These are phyloP conservation scores for Meghimatium bilineatum DNA, from an alignment of 2,888 invertebrate genomes.

Conservation along the genomic window DNA sequence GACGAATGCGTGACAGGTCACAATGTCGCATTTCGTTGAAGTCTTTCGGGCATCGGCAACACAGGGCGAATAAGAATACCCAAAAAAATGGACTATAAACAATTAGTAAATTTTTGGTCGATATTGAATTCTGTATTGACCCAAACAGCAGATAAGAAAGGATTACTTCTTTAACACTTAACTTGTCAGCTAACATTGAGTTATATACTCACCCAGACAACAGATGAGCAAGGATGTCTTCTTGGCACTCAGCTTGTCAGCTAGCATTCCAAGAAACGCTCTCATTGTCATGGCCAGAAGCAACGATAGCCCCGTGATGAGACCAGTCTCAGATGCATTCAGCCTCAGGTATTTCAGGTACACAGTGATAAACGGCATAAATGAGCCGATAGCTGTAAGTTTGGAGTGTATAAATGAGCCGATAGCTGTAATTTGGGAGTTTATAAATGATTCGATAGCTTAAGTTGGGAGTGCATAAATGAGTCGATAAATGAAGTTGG, in stretches of 20 bases:
- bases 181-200: too few species aligned
- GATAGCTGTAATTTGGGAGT: slow-evolving; percentile 39
- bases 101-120: not conserved
- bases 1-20: too few species aligned
- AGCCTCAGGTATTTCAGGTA: slow-evolving; percentile 51
- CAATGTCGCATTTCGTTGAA: too few species aligned
- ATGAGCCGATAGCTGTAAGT: slow-evolving; percentile 48
- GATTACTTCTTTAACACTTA: not conserved
- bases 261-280: slow-evolving; percentile 49
- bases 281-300: slow-evolving; percentile 44
- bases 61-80: too few species aligned
- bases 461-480: not conserved
- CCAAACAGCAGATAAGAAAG: not conserved
- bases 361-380: slow-evolving; percentile 52
- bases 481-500: too few species aligned
- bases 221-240: slow-evolving; percentile 45
- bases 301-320: slow-evolving; percentile 51
- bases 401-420: slow-evolving; percentile 2
- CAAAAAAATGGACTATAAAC: too few species aligned
- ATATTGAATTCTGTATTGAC: not conserved
- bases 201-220: slow-evolving; percentile 30
- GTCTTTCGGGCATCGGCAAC: too few species aligned
- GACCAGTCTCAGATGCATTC: slow-evolving; percentile 51
- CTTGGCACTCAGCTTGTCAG: slow-evolving; percentile 44
- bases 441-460: slow-evolving; percentile 45